A percentile compares a stretch with the other conserved stretches of the same genome.
phyloP scores from a whole-genome alignment of 2,113 vertebrate genomes.

The Urocitellus parryii region DNA sequence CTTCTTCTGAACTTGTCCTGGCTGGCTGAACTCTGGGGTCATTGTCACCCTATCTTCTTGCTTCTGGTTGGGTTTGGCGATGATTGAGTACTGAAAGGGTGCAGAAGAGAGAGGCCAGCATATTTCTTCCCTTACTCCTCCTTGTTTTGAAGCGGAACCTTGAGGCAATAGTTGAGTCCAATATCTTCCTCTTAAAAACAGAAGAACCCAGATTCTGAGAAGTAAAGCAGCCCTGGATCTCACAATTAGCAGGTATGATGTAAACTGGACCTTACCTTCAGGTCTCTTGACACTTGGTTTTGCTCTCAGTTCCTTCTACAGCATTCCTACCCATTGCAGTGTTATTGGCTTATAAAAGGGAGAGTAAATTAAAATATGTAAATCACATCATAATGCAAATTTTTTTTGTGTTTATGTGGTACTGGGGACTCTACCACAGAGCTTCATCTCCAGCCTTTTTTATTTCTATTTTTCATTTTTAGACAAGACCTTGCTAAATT shows the following conservation, averaged over 20 bases:
- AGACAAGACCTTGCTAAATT: too few relatives aligned
- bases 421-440: too few relatives aligned
- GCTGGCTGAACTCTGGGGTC: too few relatives aligned
- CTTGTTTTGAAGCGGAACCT: background rate
- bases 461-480: too few relatives aligned
- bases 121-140: background rate
- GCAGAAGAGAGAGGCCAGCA: background rate
- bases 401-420: background rate
- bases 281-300: background rate
- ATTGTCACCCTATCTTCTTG: background rate
- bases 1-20: background rate
- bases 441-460: too few relatives aligned
- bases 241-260: background rate
- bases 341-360: background rate
- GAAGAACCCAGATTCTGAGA: background rate
- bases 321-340: too few relatives aligned
- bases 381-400: background rate
- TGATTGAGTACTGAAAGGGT: background rate
- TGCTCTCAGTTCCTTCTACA: background rate
- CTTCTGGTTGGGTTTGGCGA: background rate
- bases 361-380: background rate
- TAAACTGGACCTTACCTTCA: background rate
- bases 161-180: rapidly evolving
- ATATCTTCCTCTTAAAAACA: background rate
- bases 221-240: background rate